Evolutionary conservation across 2,888 invertebrate species (phyloP).

Genomic region (Phania funesta): DNA sequence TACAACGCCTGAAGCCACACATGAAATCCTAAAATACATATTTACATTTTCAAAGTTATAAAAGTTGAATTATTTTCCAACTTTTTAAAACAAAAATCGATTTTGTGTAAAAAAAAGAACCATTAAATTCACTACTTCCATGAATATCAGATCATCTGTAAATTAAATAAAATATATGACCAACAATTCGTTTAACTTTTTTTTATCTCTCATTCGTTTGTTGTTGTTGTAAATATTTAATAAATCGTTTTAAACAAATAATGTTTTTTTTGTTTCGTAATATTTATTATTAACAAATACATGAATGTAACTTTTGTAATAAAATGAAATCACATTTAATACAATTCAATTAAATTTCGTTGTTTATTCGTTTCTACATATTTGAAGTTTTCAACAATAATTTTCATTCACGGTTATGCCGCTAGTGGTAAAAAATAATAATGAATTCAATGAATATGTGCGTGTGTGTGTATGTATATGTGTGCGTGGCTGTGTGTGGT

Average conservation of each 20-base stretch:
- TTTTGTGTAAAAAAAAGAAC: no score
- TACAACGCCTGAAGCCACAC: no score
- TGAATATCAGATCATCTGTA: background rate
- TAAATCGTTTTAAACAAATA: constrained; percentile 25
- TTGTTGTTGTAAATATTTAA: constrained; percentile 8
- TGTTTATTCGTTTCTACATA: background rate
- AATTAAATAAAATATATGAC: constrained; percentile 12
- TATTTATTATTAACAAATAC: constrained; percentile 35
- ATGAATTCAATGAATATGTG: background rate
- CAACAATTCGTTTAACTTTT: background rate
- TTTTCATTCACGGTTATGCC: constrained; percentile 8
- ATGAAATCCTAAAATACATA: no score
- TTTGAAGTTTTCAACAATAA: constrained; percentile 3
- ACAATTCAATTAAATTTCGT: constrained; percentile 43
- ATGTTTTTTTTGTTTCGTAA: constrained; percentile 11
- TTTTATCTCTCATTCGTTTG: background rate
- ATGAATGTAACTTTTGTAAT: constrained; percentile 19
- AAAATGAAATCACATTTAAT: constrained; percentile 45
- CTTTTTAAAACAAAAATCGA: no score
- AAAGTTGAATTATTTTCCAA: no score
- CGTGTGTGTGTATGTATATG: background rate
- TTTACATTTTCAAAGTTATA: no score
- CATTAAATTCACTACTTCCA: background rate
- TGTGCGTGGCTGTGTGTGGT: no score
- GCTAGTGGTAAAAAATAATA: background rate